Evolutionary conservation across 2,797 vertebrate species (phyloP), one percentile per base, ranked within the genome.

Genomic region (Lacerta viridis): DNA sequence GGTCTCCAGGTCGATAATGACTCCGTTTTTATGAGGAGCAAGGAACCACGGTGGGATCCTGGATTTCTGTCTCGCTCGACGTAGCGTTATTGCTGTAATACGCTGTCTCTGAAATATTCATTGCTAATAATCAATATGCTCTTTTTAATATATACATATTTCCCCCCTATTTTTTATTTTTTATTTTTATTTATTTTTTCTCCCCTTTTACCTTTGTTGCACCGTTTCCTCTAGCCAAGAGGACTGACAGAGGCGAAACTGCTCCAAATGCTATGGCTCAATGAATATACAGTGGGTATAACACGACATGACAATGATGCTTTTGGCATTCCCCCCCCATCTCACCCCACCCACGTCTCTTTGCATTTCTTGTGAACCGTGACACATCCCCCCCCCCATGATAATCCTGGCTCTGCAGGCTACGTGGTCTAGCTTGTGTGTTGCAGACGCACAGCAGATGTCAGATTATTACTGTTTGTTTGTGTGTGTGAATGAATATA

Each of bases 201-300:
- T 3, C 93, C 91, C 83, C 90, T 94, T 81, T 95, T 86, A 93
- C 91, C 83, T 80, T 93, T 94, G 90, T 90, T 96, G 95, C 95
- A 93, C 95, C 94, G 85, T 95, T 95, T 96, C 95, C 95, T 95
- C 95, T 96, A 96, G 95, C 94, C 95, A 93, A 96, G 95, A 95
- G 95, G 95, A 96, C 93, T 95, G 95, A 96, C 69, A 95, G 95
- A 96, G 93, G 95, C 95, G 95, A 96, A 93, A 95, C 95, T 96
- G 92, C 92, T 96, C 93, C 93, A 94, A 95, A 94, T 96, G 95
- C 95, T 96, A 91, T 96, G 95, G 95, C 95, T 96, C 95, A 96
- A 95, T 96, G 95, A 96, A 96, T 94, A 96, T 94, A 96, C 95
- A 95, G 95, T 96, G 95, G 95, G 95, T 96, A 96, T 96, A 95